Base-by-base conservation (phyloP, 2,888 invertebrate genomes). In the Trisateles emortualis region DNA sequence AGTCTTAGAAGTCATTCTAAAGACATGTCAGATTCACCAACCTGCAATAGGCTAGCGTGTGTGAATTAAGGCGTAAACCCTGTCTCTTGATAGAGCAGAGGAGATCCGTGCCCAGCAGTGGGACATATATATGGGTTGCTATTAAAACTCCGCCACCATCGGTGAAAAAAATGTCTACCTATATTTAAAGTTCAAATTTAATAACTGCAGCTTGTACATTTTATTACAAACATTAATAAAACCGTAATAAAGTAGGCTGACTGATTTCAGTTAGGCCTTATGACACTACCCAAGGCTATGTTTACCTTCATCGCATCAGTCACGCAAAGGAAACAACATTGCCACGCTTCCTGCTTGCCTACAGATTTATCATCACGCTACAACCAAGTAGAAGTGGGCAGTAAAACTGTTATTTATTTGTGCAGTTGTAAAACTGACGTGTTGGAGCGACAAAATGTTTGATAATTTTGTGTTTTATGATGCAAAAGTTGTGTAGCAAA, bases 291-390 rank as follows among this genome's bases (percentile, higher is more conserved):
- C 39, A 53, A 50, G 43, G 46, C 38, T 33, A n/a, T 51, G 41
- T 47, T 29, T 35, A n/a, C 38, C 38, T 29, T 30, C 47, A 42
- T 53, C 39, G 14, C 52, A 43, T 50, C 42, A 35, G 68, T 67
- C 67, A 68, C 68, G 68, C 65, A 68, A 53, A 51, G 56, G 59
- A 65, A 52, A 29, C 26, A 19, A 40, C 46, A 50, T 43, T n/a
- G 50, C 40, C 39, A 39, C 13, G 29, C 40, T 45, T 62, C 62
- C 68, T 59, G 42, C 26, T 11, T 33, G 35, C 47, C 52, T 59
- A 53, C 29, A 55, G 55, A 65, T 67, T 68, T 67, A 65, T 64
- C 68, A 68, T 64, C 58, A 62, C 55, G 52, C 54, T 29, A 55
- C 49, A 32, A 32, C 36, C 19, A 60, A 61, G 45, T 5, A 35